A percentile compares a stretch with the other conserved stretches of the same genome.
These are phyloP conservation scores for Sturnira hondurensis DNA, from an alignment of 2,113 vertebrate genomes.

Conservation along the genomic window DNA sequence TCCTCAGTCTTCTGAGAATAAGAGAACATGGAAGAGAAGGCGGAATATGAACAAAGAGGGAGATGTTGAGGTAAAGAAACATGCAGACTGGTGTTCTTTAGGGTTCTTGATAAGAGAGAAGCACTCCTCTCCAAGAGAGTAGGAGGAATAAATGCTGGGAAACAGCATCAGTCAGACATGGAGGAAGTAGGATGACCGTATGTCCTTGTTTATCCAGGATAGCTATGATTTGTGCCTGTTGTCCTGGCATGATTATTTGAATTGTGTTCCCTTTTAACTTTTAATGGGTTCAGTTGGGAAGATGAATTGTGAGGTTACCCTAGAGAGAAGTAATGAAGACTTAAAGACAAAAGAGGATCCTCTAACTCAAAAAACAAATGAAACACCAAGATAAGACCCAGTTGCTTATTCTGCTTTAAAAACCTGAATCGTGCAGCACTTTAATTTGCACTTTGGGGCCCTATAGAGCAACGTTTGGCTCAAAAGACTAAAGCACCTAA, in stretches of 20 bases:
- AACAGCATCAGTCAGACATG: accelerated
- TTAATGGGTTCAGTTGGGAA: background rate
- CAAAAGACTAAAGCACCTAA: background rate
- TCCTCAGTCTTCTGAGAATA: background rate
- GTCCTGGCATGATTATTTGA: background rate
- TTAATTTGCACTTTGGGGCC: background rate
- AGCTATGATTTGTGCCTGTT: background rate
- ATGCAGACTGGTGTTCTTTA: background rate
- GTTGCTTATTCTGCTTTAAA: background rate
- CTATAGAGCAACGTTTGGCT: background rate
- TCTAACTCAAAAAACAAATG: background rate
- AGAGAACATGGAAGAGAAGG: background rate
- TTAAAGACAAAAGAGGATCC: background rate
- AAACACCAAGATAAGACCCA: background rate
- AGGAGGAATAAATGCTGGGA: background rate
- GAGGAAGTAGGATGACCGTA: background rate
- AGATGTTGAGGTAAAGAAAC: background rate
- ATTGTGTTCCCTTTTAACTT: background rate
- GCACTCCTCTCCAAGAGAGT: background rate
- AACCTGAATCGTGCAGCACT: background rate
- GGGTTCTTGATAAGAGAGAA: background rate
- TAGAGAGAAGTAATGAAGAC: background rate
- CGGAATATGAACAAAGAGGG: background rate
- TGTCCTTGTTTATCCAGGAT: background rate
- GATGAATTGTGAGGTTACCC: background rate